Evolutionary conservation across 2,888 invertebrate genomes (phyloP).

Genomic region (Cremastinae sp.): DNA sequence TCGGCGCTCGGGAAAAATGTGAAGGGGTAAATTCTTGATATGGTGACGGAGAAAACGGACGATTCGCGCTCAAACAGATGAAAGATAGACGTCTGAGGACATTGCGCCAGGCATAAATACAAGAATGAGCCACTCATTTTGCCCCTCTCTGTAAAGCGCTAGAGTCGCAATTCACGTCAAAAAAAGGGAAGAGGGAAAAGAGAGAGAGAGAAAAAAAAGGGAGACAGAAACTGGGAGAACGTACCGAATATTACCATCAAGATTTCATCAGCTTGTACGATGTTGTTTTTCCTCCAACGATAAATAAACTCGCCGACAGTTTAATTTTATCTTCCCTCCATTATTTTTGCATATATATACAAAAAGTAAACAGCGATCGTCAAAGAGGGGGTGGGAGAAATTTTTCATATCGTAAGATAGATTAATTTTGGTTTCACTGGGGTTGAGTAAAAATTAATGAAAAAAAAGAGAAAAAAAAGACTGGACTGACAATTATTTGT

Average conservation of each 20-base stretch:
- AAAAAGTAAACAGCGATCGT: conserved; percentile 7
- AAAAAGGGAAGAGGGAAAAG: neutral
- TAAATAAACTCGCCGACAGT: conserved; percentile 56
- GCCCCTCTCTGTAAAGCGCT: neutral
- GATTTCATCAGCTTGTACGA: conserved; percentile 47
- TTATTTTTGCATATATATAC: conserved; percentile 18
- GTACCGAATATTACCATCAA: conserved; percentile 53
- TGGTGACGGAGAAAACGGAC: conserved; percentile 25
- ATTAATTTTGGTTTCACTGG: neutral
- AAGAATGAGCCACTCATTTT: conserved; percentile 29
- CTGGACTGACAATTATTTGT: conserved; percentile 12
- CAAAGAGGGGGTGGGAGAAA: conserved; percentile 2
- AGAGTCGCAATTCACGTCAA: conserved; percentile 45
- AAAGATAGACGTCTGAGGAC: conserved; percentile 52
- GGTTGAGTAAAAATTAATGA: no score
- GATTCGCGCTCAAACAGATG: conserved; percentile 52
- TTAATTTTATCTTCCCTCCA: conserved; percentile 33
- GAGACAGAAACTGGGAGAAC: no score
- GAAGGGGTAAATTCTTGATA: conserved; percentile 29
- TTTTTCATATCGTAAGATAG: neutral
- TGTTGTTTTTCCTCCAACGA: conserved; percentile 38
- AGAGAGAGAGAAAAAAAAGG: no score
- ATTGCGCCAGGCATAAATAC: conserved; percentile 47
- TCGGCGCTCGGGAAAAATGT: conserved; percentile 9
- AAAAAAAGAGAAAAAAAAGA: neutral